Evolutionary conservation across 2,888 invertebrate genomes (phyloP).

Genomic region (Caenorhabditis sp.): DNA sequence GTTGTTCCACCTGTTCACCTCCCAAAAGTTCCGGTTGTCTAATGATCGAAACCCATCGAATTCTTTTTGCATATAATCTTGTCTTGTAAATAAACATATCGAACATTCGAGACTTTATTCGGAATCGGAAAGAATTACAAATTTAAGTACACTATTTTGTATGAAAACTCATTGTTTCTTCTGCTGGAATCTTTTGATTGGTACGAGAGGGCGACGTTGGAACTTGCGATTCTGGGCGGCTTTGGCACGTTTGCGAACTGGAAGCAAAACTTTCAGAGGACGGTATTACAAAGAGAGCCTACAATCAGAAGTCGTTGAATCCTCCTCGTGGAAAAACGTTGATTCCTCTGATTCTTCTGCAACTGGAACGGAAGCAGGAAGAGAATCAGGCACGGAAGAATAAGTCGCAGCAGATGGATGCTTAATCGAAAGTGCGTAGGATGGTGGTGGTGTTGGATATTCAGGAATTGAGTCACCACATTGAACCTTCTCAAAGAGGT

Average conservation of each 20-base stretch:
- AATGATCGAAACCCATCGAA: not conserved
- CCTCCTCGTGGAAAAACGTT: not conserved
- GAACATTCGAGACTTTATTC: not conserved
- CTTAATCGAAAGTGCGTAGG: not conserved
- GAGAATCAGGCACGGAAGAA: constrained; percentile 22
- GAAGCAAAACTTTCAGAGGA: not conserved
- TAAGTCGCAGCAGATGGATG: constrained; percentile 25
- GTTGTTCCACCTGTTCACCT: not conserved
- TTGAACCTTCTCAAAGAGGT: not conserved
- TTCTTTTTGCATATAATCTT: too few relatives aligned
- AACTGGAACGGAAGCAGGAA: constrained; percentile 15
- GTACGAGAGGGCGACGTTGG: constrained; percentile 51
- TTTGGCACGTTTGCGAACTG: constrained; percentile 48
- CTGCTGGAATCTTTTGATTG: constrained; percentile 49
- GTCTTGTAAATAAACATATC: not conserved
- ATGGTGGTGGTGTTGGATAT: constrained; percentile 35
- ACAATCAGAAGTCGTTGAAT: constrained; percentile 1
- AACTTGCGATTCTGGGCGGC: constrained; percentile 44
- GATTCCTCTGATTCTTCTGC: constrained; percentile 1
- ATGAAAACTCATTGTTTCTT: constrained; percentile 39
- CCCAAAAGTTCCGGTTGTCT: constrained; percentile 1
- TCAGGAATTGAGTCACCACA: constrained; percentile 28
- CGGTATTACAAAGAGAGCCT: not conserved
- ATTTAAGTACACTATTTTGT: not conserved
- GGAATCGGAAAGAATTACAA: not conserved